Conservation (phyloP, 1,140 invertebrate species). For the Cydia strobilella region DNA sequence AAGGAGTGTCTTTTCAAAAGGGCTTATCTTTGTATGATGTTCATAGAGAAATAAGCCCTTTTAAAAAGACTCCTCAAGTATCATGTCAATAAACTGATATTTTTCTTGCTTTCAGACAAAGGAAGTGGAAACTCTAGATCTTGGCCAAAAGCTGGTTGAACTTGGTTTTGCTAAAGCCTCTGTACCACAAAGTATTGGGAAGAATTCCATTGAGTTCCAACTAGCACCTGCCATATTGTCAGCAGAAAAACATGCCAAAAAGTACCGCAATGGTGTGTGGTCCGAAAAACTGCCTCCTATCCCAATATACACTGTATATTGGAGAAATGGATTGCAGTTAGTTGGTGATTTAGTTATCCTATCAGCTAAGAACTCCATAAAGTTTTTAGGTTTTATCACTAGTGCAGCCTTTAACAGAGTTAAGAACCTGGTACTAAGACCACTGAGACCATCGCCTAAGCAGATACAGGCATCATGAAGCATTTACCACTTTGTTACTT, state of each 20-base stretch:
- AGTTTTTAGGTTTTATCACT: slow-evolving; percentile 50
- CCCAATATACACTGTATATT: slow-evolving; percentile 63
- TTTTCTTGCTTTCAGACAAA: slow-evolving; percentile 59
- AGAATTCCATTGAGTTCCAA: slow-evolving; percentile 70
- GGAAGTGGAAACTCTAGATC: slow-evolving; percentile 64
- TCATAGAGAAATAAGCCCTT: no score
- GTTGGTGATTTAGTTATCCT: slow-evolving; percentile 49
- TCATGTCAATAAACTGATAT: neutral
- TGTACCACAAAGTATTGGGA: slow-evolving; percentile 58
- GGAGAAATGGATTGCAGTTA: slow-evolving; percentile 63
- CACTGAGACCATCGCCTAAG: slow-evolving; percentile 56
- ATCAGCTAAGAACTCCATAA: slow-evolving; percentile 51
- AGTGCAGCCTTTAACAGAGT: slow-evolving; percentile 62
- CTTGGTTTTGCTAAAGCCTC: slow-evolving; percentile 71
- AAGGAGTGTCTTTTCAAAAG: no score
- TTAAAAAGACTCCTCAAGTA: no score
- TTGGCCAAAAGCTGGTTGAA: slow-evolving; percentile 70
- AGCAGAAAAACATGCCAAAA: slow-evolving; percentile 65
- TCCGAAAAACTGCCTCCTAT: slow-evolving; percentile 64
- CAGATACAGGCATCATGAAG: slow-evolving; percentile 63
- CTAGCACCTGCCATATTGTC: slow-evolving; percentile 62
- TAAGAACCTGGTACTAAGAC: slow-evolving; percentile 58
- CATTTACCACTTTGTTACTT: slow-evolving; percentile 49
- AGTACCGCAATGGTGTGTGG: slow-evolving; percentile 68
- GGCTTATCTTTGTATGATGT: no score